Percentiles rank a stretch among this genome's conserved stretches.
Conservation (phyloP, 2,888 invertebrate genomes). For the Ecdyonurus torrentis region DNA sequence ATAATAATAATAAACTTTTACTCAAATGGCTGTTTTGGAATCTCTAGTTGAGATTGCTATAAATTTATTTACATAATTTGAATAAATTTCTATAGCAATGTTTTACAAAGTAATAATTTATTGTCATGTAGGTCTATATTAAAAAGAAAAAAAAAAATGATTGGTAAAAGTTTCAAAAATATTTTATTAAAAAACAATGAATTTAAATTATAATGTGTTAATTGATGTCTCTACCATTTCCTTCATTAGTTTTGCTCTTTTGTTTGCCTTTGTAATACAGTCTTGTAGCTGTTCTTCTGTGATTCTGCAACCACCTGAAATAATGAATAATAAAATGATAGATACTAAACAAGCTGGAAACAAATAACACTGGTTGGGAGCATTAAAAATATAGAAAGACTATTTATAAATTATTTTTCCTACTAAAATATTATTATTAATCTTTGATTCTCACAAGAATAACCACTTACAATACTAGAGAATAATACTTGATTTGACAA, state of each 20-base stretch:
- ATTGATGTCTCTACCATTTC: constrained; percentile 27
- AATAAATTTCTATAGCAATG: constrained; percentile 16
- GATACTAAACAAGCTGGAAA: too few species aligned
- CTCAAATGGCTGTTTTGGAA: constrained; percentile 6
- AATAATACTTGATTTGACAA: too few species aligned
- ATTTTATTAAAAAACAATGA: constrained; percentile 6
- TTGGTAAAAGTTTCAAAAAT: background rate
- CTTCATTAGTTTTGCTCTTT: constrained; percentile 34
- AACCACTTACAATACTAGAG: too few species aligned
- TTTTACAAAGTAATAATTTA: constrained; percentile 6
- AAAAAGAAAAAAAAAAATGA: background rate
- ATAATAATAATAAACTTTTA: background rate
- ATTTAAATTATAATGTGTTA: constrained; percentile 4
- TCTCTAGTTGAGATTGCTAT: constrained; percentile 10
- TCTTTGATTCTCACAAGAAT: too few species aligned
- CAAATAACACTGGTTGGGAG: too few species aligned
- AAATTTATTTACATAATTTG: constrained; percentile 14
- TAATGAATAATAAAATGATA: too few species aligned
- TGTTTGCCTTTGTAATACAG: constrained; percentile 41
- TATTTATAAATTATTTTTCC: too few species aligned
- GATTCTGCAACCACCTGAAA: constrained; percentile 38
- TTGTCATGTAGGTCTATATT: constrained; percentile 5
- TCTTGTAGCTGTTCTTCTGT: constrained; percentile 36
- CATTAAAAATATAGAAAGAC: too few species aligned
- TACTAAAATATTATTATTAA: too few species aligned